Conservation (phyloP, 2,888 invertebrate genomes). For the Saturnia japonica region DNA sequence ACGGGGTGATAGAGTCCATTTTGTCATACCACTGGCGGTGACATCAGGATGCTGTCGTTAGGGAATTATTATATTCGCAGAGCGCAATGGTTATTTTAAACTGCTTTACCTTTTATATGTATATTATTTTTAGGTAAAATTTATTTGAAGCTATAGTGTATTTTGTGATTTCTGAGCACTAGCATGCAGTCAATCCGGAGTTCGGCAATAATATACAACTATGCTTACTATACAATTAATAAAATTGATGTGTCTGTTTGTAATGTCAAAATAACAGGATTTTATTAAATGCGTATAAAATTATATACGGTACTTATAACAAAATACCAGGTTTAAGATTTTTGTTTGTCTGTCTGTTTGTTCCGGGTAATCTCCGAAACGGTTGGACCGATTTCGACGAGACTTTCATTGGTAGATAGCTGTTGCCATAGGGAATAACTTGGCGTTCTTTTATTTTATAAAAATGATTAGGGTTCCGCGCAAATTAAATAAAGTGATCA, state of each 20-base stretch:
- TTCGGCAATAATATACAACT: not conserved
- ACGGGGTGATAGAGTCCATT: not conserved
- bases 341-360: too few species aligned
- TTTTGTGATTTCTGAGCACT: not conserved
- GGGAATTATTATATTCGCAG: slow-evolving; percentile 55
- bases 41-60: slow-evolving; percentile 49
- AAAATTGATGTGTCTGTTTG: not conserved
- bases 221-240: not conserved
- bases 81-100: slow-evolving; percentile 30
- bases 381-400: too few species aligned
- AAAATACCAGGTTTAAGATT: too few species aligned
- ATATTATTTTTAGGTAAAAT: slow-evolving; percentile 10
- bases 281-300: too few species aligned
- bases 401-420: too few species aligned
- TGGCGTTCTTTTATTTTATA: too few species aligned
- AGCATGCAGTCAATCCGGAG: not conserved
- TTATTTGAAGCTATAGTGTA: not conserved
- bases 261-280: too few species aligned
- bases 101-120: not conserved
- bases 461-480: too few species aligned
- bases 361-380: too few species aligned
- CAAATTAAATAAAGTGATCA: too few species aligned
- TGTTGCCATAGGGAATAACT: too few species aligned
- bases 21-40: slow-evolving; percentile 10
- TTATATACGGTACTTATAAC: too few species aligned